phyloP scores from a whole-genome alignment of 2,797 vertebrate genomes.

The Paramormyrops hopkinsi region DNA sequence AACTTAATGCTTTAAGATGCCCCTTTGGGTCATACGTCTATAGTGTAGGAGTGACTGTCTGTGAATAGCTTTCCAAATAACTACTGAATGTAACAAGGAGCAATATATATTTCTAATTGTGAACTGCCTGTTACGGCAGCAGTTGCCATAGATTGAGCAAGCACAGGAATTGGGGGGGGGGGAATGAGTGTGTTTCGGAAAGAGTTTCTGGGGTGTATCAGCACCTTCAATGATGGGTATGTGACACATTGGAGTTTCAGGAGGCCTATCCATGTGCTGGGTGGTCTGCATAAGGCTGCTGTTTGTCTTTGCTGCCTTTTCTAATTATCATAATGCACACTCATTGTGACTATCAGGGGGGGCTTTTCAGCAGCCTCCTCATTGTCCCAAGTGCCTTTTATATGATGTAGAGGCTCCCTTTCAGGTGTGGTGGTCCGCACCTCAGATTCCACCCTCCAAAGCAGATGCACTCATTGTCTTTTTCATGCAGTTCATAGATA shows the following conservation, averaged over 20 bases:
- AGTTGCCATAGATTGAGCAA: too few species aligned
- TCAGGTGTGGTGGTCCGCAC: not conserved
- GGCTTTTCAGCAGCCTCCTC: not conserved
- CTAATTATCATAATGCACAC: slow-evolving; percentile 65
- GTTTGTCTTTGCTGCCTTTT: slow-evolving; percentile 64
- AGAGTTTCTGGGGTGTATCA: not conserved
- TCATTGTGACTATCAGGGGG: not conserved
- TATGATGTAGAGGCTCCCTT: slow-evolving; percentile 53
- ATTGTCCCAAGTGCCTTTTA: slow-evolving; percentile 51
- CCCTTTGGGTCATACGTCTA: not conserved
- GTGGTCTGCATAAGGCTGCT: slow-evolving; percentile 62
- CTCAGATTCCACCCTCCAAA: not conserved
- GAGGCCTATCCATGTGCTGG: slow-evolving; percentile 41
- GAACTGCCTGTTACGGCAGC: too few species aligned
- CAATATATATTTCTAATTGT: too few species aligned
- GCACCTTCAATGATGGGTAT: not conserved
- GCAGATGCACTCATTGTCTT: not conserved
- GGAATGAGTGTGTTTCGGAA: too few species aligned
- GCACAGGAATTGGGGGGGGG: too few species aligned
- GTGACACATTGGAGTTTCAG: not conserved
- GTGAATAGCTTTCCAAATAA: too few species aligned
- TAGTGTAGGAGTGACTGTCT: too few species aligned
- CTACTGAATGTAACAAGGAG: too few species aligned
- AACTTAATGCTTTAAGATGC: not conserved
- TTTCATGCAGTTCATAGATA: not conserved